Evolutionary conservation across 2,113 vertebrate genomes (phyloP).

Genomic region (Ursus arctos): DNA sequence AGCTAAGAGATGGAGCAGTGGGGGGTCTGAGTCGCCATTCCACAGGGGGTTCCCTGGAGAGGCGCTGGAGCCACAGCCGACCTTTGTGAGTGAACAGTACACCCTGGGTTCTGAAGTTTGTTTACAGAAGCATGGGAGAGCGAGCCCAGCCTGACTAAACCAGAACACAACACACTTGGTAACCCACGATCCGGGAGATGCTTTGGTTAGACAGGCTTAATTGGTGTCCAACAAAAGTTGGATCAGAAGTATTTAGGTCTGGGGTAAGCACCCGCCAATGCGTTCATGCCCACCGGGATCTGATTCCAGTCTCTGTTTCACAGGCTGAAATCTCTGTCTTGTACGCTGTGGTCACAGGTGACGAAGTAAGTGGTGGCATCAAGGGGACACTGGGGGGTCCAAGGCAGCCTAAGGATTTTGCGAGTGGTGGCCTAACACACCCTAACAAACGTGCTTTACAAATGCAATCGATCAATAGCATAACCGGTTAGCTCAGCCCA

Average conservation of each 20-base stretch:
- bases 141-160: background rate
- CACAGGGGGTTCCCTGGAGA: background rate
- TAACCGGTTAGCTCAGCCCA: background rate
- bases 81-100: background rate
- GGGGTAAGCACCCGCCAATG: background rate
- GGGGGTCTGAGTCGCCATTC: background rate
- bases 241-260: background rate
- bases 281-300: background rate
- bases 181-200: fast-evolving
- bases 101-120: background rate
- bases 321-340: background rate
- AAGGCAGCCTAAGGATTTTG: background rate
- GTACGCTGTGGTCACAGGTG: background rate
- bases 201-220: background rate
- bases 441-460: background rate
- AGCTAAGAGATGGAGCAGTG: background rate
- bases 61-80: fast-evolving
- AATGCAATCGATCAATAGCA: fast-evolving
- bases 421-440: background rate
- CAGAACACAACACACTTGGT: fast-evolving
- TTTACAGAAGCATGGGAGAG: background rate
- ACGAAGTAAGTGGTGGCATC: background rate
- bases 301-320: background rate
- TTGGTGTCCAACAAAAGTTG: background rate
- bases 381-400: background rate